phyloP scores from a whole-genome alignment of 2,113 vertebrate species.

The Anhinga anhinga region DNA sequence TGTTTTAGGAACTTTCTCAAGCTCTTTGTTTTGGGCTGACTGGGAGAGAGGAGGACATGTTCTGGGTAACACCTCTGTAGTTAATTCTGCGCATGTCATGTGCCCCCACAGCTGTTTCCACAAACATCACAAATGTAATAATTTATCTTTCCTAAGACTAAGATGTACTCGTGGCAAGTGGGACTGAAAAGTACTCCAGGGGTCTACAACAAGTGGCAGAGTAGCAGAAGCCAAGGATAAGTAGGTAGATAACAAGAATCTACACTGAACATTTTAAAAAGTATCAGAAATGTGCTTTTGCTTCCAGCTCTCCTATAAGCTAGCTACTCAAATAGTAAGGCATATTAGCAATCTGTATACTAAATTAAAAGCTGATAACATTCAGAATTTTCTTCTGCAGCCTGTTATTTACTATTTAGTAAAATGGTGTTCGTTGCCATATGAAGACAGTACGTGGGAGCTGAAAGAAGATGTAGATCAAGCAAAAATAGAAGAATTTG shows the following conservation, averaged over 20 bases:
- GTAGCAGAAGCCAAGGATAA: not conserved
- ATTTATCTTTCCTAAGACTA: not conserved
- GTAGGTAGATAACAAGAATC: not conserved
- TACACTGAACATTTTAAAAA: not conserved
- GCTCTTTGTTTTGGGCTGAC: not conserved
- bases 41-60: not conserved
- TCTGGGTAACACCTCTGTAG: not conserved
- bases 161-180: not conserved
- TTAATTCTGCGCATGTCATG: not conserved
- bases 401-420: constrained; percentile 98
- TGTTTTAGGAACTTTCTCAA: not conserved
- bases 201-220: not conserved
- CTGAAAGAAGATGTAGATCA: constrained; percentile 97
- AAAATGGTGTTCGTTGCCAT: constrained; percentile 98
- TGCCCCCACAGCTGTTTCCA: not conserved
- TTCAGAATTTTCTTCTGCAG: constrained; percentile 74
- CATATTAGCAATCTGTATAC: not conserved
- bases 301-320: not conserved
- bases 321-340: not conserved
- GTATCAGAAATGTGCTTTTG: not conserved
- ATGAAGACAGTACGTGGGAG: constrained; percentile 99
- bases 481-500: constrained; percentile 97
- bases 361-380: constrained; percentile 56
- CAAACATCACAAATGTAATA: not conserved
- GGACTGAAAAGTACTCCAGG: not conserved